These are phyloP conservation scores for Hormiphora californensis DNA, from an alignment of 37 sponge, comb jelly and placozoan species.

Conservation along the genomic window DNA sequence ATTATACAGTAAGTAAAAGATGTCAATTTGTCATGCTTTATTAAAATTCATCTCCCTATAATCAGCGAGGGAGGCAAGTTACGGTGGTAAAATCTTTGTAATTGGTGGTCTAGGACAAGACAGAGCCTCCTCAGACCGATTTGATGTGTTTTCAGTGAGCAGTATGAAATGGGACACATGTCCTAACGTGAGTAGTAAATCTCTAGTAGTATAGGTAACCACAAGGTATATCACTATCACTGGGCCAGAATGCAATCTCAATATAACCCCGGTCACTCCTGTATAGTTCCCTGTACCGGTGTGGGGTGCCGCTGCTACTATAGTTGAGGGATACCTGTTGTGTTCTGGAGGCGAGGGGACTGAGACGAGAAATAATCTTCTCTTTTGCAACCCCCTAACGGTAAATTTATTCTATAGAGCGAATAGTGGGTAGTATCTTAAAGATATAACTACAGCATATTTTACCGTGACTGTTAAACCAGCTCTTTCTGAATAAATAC, in stretches of 20 bases:
- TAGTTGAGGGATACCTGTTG: constrained; percentile 15
- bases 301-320: not conserved
- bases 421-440: too few species aligned
- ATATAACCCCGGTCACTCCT: not conserved
- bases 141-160: not conserved
- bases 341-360: not conserved
- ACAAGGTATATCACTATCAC: not conserved
- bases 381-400: not conserved
- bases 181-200: not conserved
- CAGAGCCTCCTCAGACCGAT: not conserved
- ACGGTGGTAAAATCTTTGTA: not conserved
- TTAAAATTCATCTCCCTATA: not conserved
- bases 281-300: not conserved
- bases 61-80: not conserved
- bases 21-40: too few species aligned
- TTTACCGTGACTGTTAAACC: too few species aligned
- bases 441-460: too few species aligned
- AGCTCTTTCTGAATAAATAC: too few species aligned
- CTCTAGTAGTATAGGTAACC: not conserved
- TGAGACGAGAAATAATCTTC: not conserved
- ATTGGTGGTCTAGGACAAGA: not conserved
- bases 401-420: not conserved
- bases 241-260: not conserved
- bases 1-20: too few species aligned
- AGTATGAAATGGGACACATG: not conserved